These are phyloP conservation scores for Orchestia grillus DNA, from an alignment of 1,140 invertebrate species.

Conservation along the genomic window DNA sequence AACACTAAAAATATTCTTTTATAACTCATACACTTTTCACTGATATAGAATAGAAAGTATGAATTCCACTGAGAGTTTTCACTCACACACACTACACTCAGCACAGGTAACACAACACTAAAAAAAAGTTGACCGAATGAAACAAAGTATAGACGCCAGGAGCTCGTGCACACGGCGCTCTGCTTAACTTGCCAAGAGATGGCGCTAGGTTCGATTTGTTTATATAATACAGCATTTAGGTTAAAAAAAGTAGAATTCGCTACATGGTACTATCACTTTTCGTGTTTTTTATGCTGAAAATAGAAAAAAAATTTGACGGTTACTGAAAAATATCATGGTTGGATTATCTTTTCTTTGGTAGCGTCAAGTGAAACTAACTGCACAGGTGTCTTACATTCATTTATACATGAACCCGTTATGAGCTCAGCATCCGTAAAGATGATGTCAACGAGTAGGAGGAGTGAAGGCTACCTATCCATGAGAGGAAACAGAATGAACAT, in stretches of 20 bases:
- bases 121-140: slow-evolving; percentile 41
- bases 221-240: background rate
- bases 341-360: background rate
- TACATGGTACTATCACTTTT: background rate
- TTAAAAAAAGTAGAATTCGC: background rate
- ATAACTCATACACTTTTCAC: background rate
- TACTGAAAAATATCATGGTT: too few species aligned
- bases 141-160: background rate
- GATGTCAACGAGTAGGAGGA: slow-evolving; percentile 49
- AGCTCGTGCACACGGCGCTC: background rate
- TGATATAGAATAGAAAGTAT: slow-evolving; percentile 15
- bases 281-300: background rate
- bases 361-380: background rate
- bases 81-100: slow-evolving; percentile 9
- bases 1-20: background rate
- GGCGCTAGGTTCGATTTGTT: background rate
- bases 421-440: slow-evolving; percentile 34
- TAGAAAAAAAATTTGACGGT: too few species aligned
- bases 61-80: background rate
- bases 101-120: slow-evolving; percentile 47
- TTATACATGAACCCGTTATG: slow-evolving; percentile 42
- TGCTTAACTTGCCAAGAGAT: background rate
- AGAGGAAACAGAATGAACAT: background rate
- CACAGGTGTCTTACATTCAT: background rate
- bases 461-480: slow-evolving; percentile 39